Evolutionary conservation across 2,888 invertebrate genomes (phyloP), one percentile per base, ranked within the genome.

Genomic region (Automeris io): DNA sequence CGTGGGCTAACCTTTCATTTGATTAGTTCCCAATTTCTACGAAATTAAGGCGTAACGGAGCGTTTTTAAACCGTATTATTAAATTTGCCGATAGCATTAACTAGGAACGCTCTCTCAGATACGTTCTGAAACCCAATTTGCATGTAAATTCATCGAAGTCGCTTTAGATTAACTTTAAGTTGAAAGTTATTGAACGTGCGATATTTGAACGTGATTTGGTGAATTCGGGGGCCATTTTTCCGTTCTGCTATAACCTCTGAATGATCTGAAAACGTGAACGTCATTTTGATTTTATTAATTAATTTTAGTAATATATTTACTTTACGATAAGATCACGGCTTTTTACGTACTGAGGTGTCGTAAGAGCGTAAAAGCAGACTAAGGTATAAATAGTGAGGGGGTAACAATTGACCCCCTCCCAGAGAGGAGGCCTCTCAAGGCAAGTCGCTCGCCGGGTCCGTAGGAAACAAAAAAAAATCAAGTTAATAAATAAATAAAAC

Each of bases 141-240:
- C 76, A 81, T 81, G 80, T 74, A 79, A 81, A 81, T 81, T 74
- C 69, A 64, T 63, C 67, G 70, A 77, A 78, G 74, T 77, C 76
- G 61, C 65, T 65, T 57, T 60, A 64, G 74, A 80, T 80, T 71
- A 72, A 79, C 72, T 79, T 73, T 51, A 51, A 58, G 52, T 51
- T 63, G 56, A 60, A 55, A 70, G 69, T 70, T 69, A 55, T 63
- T 56, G 58, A 69, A 66, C 59, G 45, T 58, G 51, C 51, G 49
- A 54, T 34, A 34, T 39, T 37, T 31, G 23, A 37, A 37, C 16
- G 29, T 29, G 29, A 29, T 29, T 29, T n/a, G n/a, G 29, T 2
- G 16, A 4, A 16, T 16, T 29, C n/a, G 16, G 5, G n/a, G 8
- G 8, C 16, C 16, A 29, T 16, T 29, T 16, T 16, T 16, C 29